These are phyloP conservation scores for Ictidomys tridecemlineatus DNA, from an alignment of 2,113 vertebrate species.

Conservation along the genomic window DNA sequence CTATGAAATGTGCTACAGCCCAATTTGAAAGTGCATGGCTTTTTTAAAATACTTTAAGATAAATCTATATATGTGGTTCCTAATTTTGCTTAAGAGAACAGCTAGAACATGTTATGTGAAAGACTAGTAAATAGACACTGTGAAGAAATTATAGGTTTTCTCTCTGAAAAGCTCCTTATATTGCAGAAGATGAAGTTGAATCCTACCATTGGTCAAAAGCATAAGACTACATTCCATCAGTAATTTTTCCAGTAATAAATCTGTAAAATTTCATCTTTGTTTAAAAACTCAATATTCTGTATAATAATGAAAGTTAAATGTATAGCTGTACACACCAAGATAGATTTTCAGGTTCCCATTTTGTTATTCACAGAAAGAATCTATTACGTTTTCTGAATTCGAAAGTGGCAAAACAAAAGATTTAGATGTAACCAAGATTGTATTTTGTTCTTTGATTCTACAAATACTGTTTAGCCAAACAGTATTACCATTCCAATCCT, in stretches of 20 bases:
- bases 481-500: conserved; percentile 24
- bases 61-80: neutral
- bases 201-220: neutral
- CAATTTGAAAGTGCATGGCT: neutral
- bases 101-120: neutral
- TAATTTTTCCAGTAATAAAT: neutral
- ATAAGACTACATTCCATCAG: neutral
- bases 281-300: neutral
- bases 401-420: neutral
- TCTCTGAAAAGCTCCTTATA: conserved; percentile 23
- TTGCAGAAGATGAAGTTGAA: neutral
- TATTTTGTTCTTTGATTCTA: neutral
- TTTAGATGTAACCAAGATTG: neutral
- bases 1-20: neutral
- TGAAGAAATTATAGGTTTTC: neutral
- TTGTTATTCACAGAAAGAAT: neutral
- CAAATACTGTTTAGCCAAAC: neutral
- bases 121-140: neutral
- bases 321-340: neutral
- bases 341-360: neutral
- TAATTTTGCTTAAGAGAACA: neutral
- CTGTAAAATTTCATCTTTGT: neutral
- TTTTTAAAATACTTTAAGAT: neutral
- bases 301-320: neutral
- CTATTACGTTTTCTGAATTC: neutral